Evolutionary conservation across 2,113 vertebrate genomes (phyloP).

Genomic region (Solea solea): DNA sequence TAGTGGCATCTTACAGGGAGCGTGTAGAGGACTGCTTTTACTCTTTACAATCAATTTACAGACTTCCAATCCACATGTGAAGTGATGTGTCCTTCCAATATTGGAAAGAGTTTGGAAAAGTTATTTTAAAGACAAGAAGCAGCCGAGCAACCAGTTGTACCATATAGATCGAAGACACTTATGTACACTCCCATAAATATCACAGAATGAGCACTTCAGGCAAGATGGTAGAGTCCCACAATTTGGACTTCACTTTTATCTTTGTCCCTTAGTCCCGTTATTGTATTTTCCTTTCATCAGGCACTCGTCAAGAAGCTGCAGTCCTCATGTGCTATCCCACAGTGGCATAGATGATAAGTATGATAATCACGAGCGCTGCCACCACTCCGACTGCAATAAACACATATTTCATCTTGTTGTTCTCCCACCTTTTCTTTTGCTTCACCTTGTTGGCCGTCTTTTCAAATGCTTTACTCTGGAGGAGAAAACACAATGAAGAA

Average conservation of each 20-base stretch:
- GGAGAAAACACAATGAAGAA: background rate
- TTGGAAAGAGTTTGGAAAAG: constrained; percentile 17
- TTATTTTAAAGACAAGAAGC: constrained; percentile 22
- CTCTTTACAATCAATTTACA: background rate
- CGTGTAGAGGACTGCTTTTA: background rate
- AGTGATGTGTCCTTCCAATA: constrained; percentile 1
- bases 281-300: background rate
- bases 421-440: constrained; percentile 69
- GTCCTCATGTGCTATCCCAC: background rate
- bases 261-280: background rate
- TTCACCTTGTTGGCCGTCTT: constrained; percentile 75
- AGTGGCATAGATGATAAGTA: constrained; percentile 51
- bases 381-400: constrained; percentile 31
- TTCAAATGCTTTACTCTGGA: constrained; percentile 75
- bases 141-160: constrained; percentile 62
- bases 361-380: constrained; percentile 45
- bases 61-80: background rate
- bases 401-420: constrained; percentile 74
- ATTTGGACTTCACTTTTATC: background rate
- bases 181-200: constrained; percentile 44
- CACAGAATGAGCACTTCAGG: constrained; percentile 28
- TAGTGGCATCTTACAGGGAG: too few species aligned
- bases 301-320: background rate
- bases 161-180: constrained; percentile 52
- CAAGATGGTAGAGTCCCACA: constrained; percentile 5